These are phyloP conservation scores for Lasioglossum calceatum DNA, from an alignment of 2,888 invertebrate genomes.

Conservation along the genomic window DNA sequence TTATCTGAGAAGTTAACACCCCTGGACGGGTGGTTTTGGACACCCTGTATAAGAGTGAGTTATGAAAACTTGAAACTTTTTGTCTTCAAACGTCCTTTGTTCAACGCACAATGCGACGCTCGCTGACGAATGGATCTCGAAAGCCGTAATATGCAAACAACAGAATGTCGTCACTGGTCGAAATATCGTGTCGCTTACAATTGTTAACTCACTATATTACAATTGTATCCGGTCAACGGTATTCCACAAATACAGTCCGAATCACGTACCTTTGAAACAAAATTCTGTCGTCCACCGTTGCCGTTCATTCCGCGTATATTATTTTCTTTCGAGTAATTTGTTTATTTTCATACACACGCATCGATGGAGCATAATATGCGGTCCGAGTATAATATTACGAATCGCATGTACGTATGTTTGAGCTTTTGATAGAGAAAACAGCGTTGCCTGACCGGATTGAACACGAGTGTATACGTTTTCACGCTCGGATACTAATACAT, in stretches of 20 bases:
- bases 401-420: conserved; percentile 29
- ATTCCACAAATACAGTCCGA: neutral
- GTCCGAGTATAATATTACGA: conserved; percentile 30
- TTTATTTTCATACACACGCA: neutral
- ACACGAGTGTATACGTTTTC: conserved; percentile 19
- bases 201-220: neutral
- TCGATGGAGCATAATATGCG: conserved; percentile 26
- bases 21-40: too few relatives aligned
- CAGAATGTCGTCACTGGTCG: neutral
- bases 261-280: neutral
- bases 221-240: neutral
- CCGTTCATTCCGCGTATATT: neutral
- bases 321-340: conserved; percentile 23
- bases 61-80: neutral
- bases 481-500: conserved; percentile 25
- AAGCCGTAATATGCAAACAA: neutral
- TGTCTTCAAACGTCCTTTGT: neutral
- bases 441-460: conserved; percentile 9
- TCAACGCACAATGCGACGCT: neutral
- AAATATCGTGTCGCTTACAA: neutral
- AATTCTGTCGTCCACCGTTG: neutral
- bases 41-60: neutral
- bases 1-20: too few relatives aligned
- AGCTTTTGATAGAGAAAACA: neutral
- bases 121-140: neutral